These are phyloP conservation scores for Fregata magnificens DNA, from an alignment of 2,113 vertebrate genomes.

Conservation along the genomic window DNA sequence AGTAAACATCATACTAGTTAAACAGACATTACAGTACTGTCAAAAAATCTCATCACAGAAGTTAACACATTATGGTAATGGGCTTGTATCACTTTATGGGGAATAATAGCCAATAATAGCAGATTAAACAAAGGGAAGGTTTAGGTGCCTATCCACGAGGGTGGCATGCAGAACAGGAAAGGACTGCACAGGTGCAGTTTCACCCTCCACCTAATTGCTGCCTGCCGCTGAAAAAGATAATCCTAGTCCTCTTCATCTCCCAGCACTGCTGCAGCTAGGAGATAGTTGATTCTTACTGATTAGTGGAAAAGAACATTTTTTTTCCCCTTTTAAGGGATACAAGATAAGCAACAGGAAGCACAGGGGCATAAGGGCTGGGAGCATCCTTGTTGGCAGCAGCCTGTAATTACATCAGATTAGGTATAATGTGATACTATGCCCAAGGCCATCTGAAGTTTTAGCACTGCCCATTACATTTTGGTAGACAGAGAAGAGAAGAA, in stretches of 20 bases:
- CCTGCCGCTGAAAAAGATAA: neutral
- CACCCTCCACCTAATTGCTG: neutral
- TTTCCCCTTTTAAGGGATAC: neutral
- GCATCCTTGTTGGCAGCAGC: neutral
- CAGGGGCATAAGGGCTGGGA: neutral
- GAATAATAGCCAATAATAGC: neutral
- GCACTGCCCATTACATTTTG: neutral
- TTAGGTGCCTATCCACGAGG: neutral
- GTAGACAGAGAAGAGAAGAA: neutral
- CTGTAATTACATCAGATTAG: slow-evolving; percentile 27
- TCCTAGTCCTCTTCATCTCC: neutral
- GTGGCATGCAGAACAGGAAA: neutral
- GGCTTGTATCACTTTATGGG: neutral
- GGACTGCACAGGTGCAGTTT: neutral
- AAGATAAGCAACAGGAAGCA: slow-evolving; percentile 33
- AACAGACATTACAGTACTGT: neutral
- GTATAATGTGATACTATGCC: slow-evolving; percentile 16
- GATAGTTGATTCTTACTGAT: slow-evolving; percentile 18
- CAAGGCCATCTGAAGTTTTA: neutral
- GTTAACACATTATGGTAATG: neutral
- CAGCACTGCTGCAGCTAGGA: slow-evolving; percentile 10
- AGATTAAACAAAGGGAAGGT: neutral
- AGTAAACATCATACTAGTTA: neutral
- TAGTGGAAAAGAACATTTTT: neutral
- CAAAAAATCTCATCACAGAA: neutral